Evolutionary conservation across 2,888 invertebrate genomes (phyloP).

Genomic region (Sisyra terminalis): DNA sequence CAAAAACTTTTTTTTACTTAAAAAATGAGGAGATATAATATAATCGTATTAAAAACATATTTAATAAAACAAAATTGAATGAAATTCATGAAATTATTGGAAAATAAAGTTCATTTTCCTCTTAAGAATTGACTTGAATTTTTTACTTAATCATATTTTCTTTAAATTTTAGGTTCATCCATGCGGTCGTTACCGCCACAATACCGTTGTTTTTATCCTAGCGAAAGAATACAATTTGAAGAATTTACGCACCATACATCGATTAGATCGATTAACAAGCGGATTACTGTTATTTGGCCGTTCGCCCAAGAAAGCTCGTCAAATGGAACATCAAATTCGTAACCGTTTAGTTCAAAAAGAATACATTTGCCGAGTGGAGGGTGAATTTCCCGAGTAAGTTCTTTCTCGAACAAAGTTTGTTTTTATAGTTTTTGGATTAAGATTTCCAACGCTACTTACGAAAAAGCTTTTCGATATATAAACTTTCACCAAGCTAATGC

Average conservation of each 20-base stretch:
- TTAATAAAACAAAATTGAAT: no score
- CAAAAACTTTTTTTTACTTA: no score
- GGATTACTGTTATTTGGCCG: conserved; percentile 82
- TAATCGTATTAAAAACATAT: no score
- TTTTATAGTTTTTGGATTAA: conserved; percentile 6
- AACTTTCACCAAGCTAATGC: neutral
- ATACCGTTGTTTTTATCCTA: conserved; percentile 90
- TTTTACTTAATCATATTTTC: neutral
- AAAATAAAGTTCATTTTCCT: no score
- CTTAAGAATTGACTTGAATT: no score
- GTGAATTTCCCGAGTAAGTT: conserved; percentile 80
- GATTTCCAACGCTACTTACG: conserved; percentile 4
- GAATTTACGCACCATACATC: conserved; percentile 85
- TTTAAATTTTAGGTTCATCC: conserved; percentile 71
- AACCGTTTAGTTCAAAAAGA: conserved; percentile 86
- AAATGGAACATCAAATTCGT: conserved; percentile 90
- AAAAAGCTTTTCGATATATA: conserved; percentile 5
- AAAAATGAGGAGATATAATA: no score
- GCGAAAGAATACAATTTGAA: conserved; percentile 91
- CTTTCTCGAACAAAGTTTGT: conserved; percentile 2
- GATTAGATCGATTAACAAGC: conserved; percentile 92
- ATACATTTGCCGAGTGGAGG: conserved; percentile 89
- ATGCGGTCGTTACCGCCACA: conserved; percentile 94
- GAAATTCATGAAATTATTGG: no score
- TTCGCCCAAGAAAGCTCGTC: conserved; percentile 81